Percentiles rank a stretch among this genome's conserved stretches.
Conservation (phyloP, 1,140 invertebrate species). For the Radopholus similis region DNA sequence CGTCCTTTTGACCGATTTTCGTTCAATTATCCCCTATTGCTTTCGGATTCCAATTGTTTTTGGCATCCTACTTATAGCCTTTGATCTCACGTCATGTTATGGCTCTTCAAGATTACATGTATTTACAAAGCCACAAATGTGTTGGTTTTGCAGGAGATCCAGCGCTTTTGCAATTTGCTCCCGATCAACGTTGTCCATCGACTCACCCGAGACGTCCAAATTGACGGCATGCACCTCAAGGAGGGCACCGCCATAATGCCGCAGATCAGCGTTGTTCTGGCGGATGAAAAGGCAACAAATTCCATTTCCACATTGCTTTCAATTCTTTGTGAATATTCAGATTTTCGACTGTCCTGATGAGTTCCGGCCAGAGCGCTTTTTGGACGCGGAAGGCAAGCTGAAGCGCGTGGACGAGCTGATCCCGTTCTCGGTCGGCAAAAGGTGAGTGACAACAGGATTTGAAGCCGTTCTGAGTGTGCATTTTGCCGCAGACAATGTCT, state of each 20-base stretch:
- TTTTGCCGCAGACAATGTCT: slow-evolving; percentile 18
- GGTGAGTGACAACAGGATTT: too few species aligned
- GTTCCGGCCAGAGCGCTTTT: slow-evolving; percentile 23
- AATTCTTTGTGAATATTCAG: neutral
- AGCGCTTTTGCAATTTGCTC: slow-evolving; percentile 14
- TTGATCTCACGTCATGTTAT: too few species aligned
- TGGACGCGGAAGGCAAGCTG: slow-evolving; percentile 25
- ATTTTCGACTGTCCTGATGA: slow-evolving; percentile 20
- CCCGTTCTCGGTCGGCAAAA: too few species aligned
- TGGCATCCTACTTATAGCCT: too few species aligned
- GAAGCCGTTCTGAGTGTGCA: too few species aligned
- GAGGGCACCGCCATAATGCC: slow-evolving; percentile 18
- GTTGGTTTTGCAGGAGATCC: slow-evolving; percentile 21
- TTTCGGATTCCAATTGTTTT: too few species aligned
- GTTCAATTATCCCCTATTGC: too few species aligned
- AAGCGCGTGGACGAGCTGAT: too few species aligned
- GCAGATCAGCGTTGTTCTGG: slow-evolving; percentile 20
- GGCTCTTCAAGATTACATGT: too few species aligned
- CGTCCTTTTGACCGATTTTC: too few species aligned
- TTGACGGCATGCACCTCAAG: neutral
- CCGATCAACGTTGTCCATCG: slow-evolving; percentile 18
- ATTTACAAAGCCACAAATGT: neutral
- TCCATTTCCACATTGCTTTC: neutral
- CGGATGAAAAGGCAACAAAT: slow-evolving; percentile 22
- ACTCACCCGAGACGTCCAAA: neutral